These are phyloP conservation scores for Lycocorax pyrrhopterus DNA, from an alignment of 2,113 vertebrate species.

Conservation along the genomic window DNA sequence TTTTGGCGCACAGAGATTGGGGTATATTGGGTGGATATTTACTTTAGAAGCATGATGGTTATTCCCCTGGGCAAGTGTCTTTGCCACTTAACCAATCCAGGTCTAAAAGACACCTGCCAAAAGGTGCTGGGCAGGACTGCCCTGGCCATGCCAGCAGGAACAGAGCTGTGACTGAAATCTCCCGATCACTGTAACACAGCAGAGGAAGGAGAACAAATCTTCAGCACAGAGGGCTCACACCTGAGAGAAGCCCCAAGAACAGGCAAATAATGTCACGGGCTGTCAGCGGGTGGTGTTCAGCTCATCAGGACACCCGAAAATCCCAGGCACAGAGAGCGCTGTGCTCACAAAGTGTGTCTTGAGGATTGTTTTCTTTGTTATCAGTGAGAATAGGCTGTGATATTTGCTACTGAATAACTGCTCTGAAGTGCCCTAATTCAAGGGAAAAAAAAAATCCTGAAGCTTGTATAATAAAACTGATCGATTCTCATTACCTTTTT, in stretches of 20 bases:
- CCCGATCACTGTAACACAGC: not conserved
- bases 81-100: not conserved
- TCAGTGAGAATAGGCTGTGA: not conserved
- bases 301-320: not conserved
- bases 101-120: not conserved
- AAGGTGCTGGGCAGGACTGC: not conserved
- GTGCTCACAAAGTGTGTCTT: rapidly evolving
- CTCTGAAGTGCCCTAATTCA: not conserved
- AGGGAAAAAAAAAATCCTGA: not conserved
- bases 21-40: not conserved
- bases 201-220: not conserved
- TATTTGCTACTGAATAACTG: not conserved
- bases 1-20: rapidly evolving
- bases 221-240: not conserved
- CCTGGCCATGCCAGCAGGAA: not conserved
- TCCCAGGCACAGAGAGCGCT: rapidly evolving
- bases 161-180: not conserved
- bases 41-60: not conserved
- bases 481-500: not conserved
- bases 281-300: not conserved
- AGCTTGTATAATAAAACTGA: not conserved
- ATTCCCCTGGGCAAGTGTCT: not conserved
- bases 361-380: not conserved
- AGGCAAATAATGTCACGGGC: not conserved
- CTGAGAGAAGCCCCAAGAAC: not conserved